phyloP scores from a whole-genome alignment of 2,888 invertebrate species.

The Schizotus pectinicornis region DNA sequence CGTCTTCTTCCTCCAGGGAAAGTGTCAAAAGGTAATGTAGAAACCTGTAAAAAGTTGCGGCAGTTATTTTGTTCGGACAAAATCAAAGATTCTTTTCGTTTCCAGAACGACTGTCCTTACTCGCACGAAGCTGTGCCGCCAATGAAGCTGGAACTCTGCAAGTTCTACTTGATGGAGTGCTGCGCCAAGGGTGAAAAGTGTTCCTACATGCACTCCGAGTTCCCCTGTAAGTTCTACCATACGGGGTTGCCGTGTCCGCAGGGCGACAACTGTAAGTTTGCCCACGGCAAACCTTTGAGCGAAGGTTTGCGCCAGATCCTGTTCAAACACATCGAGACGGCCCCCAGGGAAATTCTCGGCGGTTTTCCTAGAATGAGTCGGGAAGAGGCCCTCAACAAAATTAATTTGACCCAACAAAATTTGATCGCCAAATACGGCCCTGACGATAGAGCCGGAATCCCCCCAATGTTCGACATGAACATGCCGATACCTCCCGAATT shows the following conservation, averaged over 20 bases:
- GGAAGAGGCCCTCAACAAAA: constrained; percentile 70
- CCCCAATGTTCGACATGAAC: constrained; percentile 53
- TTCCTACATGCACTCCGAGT: constrained; percentile 95
- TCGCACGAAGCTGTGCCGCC: constrained; percentile 84
- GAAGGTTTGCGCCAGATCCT: constrained; percentile 66
- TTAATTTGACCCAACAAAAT: constrained; percentile 61
- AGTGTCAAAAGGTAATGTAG: constrained; percentile 74
- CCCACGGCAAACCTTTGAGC: constrained; percentile 85
- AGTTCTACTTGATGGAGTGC: constrained; percentile 94
- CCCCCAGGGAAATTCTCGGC: constrained; percentile 90
- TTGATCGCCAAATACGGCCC: constrained; percentile 58
- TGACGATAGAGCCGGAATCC: constrained; percentile 36
- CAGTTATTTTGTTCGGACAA: no score
- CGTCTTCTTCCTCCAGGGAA: constrained; percentile 86
- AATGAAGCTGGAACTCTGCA: constrained; percentile 92
- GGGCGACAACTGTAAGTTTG: constrained; percentile 87
- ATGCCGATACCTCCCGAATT: constrained; percentile 52
- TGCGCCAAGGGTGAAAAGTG: constrained; percentile 96
- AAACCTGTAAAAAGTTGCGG: no score
- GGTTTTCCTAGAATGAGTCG: constrained; percentile 84
- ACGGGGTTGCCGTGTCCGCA: constrained; percentile 85
- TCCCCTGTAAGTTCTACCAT: constrained; percentile 97
- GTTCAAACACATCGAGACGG: constrained; percentile 82
- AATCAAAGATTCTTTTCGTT: constrained; percentile 1
- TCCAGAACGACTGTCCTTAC: constrained; percentile 82